Base-by-base conservation (phyloP, 1,140 invertebrate species). In the Heliothis virescens region DNA sequence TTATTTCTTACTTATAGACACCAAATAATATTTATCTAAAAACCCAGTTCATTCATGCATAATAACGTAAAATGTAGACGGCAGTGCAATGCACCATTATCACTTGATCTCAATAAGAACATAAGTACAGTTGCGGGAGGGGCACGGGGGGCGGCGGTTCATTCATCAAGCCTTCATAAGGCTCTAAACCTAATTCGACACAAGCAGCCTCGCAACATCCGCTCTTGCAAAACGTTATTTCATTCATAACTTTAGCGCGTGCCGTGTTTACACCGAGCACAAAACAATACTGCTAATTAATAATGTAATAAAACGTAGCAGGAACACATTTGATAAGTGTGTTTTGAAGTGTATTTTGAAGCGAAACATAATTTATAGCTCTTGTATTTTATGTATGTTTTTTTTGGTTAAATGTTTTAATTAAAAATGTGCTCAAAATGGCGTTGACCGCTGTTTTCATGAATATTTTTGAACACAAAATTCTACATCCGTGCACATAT, bases 171-270 rank as follows among this genome's bases (percentile, higher is more conserved):
- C 87, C 82, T 89, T 87, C 91, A 93, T 93, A 94, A 94, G 91
- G 91, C 88, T 92, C 91, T 94, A 94, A 94, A 91, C 92, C 91
- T 93, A 94, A 94, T 93, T 94, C 91, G 91, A 92, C 89, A 85
- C 90, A 88, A 91, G 87, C 89, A 91, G 85, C 92, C 93, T 94
- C 93, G 93, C 93, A 92, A 94, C 92, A 94, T 94, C 92, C 93
- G 93, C 90, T 94, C 90, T 94, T 94, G 92, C 93, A 92, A 94
- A 94, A 94, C 89, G 84, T 91, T 94, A 93, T 91, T 94, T 94
- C 92, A 94, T 94, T 94, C 93, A 94, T 94, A 94, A 94, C 86
- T 93, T 90, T 82, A 73, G 41, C 76, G 53, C 75, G 76, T 60
- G 89, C 83, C 77, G 84, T 57, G 86, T 80, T 78, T 79, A 92